These are phyloP conservation scores for Girardia tigrina DNA, from an alignment of 2,888 invertebrate species.

Conservation along the genomic window DNA sequence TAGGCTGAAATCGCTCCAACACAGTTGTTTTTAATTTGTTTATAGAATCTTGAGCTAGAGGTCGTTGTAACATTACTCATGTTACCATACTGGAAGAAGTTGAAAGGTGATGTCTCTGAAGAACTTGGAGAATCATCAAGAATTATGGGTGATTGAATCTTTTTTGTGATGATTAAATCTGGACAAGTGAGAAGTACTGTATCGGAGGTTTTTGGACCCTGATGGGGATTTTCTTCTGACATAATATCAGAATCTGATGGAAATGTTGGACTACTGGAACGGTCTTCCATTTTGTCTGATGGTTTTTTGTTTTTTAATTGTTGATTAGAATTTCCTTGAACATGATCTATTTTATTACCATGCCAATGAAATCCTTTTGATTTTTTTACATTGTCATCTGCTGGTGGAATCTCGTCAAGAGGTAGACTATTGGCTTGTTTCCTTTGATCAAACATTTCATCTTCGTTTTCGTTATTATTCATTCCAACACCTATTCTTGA, in stretches of 20 bases:
- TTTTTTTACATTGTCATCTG: not conserved
- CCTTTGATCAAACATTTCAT: conserved; percentile 29
- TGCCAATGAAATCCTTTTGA: conserved; percentile 15
- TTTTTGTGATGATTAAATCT: conserved; percentile 36
- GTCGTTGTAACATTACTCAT: not conserved
- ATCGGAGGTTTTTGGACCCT: not conserved
- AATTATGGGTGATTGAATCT: conserved; percentile 39
- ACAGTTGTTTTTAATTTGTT: conserved; percentile 21
- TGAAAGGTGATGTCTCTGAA: conserved; percentile 33
- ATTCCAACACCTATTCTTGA: conserved; percentile 40
- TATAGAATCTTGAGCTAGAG: not conserved
- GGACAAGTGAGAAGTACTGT: not conserved
- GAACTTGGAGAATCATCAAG: conserved; percentile 34
- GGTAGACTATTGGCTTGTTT: not conserved
- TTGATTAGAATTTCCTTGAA: not conserved
- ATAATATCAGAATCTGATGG: conserved; percentile 72
- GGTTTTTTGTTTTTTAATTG: not conserved
- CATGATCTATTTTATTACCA: not conserved
- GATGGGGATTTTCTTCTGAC: not conserved
- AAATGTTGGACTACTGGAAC: conserved; percentile 78
- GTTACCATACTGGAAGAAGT: conserved; percentile 10
- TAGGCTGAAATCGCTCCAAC: not conserved
- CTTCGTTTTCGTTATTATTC: conserved; percentile 31
- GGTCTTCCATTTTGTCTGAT: conserved; percentile 55
- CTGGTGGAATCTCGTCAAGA: not conserved